These are phyloP conservation scores for Cantharis flavilabris DNA, from an alignment of 2,888 invertebrate species.

Conservation along the genomic window DNA sequence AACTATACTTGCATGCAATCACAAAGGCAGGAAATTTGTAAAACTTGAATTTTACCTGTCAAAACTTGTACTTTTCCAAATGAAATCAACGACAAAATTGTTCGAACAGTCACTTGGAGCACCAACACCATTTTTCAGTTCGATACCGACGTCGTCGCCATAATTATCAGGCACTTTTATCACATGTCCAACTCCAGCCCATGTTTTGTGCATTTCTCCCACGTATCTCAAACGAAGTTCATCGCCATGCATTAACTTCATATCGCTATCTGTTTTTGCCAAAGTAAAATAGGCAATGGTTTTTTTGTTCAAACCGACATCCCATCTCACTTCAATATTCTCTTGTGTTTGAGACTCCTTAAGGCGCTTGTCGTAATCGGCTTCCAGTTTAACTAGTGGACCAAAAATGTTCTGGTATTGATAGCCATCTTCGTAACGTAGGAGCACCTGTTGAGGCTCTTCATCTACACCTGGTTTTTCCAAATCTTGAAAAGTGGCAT, in stretches of 20 bases:
- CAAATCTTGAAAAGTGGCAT: conserved; percentile 96
- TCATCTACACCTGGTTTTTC: conserved; percentile 98
- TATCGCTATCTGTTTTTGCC: conserved; percentile 96
- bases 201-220: conserved; percentile 90
- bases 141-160: conserved; percentile 97
- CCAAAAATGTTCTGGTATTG: conserved; percentile 99
- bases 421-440: conserved; percentile 96
- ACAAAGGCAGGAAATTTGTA: neutral
- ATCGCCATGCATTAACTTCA: conserved; percentile 99
- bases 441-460: conserved; percentile 88
- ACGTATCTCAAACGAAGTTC: conserved; percentile 91
- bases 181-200: conserved; percentile 98
- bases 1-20: too few relatives aligned
- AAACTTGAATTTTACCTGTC: conserved; percentile 67
- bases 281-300: conserved; percentile 96
- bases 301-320: conserved; percentile 97
- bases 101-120: conserved; percentile 93
- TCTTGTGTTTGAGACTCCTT: conserved; percentile 99
- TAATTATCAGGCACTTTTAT: conserved; percentile 95
- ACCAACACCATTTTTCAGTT: conserved; percentile 88
- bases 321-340: conserved; percentile 98
- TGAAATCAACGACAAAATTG: conserved; percentile 97
- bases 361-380: conserved; percentile 95
- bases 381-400: conserved; percentile 94
- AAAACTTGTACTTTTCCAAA: conserved; percentile 98